phyloP scores from a whole-genome alignment of 2,113 vertebrate species.

The Crypturellus undulatus region DNA sequence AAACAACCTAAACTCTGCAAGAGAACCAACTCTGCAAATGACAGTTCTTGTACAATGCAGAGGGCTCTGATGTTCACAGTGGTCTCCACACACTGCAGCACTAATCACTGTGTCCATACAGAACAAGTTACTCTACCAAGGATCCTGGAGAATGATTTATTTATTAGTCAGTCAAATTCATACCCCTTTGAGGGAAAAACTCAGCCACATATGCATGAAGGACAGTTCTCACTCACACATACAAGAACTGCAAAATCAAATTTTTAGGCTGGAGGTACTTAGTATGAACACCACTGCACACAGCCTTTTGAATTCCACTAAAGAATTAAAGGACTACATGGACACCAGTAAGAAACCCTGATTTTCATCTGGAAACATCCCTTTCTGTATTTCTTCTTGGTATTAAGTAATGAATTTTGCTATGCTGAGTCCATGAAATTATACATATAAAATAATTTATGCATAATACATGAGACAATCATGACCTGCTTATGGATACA shows the following conservation, averaged over 20 bases:
- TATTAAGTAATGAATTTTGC: constrained; percentile 15
- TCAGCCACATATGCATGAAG: neutral
- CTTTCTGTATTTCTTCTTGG: constrained; percentile 15
- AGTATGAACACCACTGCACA: neutral
- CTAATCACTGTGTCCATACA: neutral
- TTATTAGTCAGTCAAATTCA: neutral
- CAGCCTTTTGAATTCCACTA: neutral
- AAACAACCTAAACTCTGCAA: neutral
- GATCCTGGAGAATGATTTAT: neutral
- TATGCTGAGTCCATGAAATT: neutral
- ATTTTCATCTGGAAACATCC: neutral
- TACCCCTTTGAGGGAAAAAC: neutral
- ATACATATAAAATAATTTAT: neutral
- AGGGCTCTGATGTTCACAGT: neutral
- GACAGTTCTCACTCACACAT: neutral
- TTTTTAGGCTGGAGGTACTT: neutral
- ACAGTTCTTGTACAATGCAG: neutral
- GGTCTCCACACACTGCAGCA: neutral
- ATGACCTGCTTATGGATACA: neutral
- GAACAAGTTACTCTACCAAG: neutral
- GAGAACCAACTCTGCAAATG: neutral
- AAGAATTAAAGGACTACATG: neutral
- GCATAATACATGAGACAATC: neutral
- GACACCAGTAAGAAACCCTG: neutral
- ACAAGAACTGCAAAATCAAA: neutral